Evolutionary conservation across 2,888 invertebrate genomes (phyloP).

Genomic region (Neuroscelio doddi): DNA sequence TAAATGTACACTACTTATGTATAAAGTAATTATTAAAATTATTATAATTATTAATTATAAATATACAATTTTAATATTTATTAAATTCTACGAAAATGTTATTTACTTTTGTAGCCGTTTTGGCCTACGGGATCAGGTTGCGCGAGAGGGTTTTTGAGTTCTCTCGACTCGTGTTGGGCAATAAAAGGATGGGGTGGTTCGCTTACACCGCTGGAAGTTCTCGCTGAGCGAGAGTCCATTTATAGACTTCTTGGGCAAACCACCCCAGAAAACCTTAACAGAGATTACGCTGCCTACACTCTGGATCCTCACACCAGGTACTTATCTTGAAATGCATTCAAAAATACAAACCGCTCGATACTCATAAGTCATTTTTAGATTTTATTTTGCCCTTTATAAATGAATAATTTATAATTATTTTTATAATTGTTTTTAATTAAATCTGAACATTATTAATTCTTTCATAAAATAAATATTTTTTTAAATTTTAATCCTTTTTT

Average conservation of each 20-base stretch:
- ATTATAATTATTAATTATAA: no score
- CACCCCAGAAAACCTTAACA: conserved; percentile 95
- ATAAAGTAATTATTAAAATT: no score
- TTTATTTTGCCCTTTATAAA: no score
- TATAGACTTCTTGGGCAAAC: conserved; percentile 91
- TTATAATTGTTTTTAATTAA: no score
- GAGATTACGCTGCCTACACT: conserved; percentile 90
- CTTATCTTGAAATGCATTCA: neutral
- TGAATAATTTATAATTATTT: no score
- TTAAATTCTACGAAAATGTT: no score
- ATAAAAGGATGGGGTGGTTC: conserved; percentile 86
- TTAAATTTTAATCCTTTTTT: no score
- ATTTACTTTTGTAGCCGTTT: conserved; percentile 84
- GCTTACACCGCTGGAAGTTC: conserved; percentile 84
- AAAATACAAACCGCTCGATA: neutral
- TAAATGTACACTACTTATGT: no score
- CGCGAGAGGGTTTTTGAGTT: conserved; percentile 96
- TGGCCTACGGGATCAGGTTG: conserved; percentile 99
- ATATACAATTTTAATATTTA: no score
- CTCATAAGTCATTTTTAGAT: neutral
- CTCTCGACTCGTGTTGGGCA: conserved; percentile 97
- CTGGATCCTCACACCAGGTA: conserved; percentile 87
- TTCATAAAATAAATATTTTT: no score
- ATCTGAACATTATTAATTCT: no score
- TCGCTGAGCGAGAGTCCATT: conserved; percentile 96